These are phyloP conservation scores for Gymnoscopelus microlampas DNA, from an alignment of 2,797 vertebrate genomes.

Conservation along the genomic window DNA sequence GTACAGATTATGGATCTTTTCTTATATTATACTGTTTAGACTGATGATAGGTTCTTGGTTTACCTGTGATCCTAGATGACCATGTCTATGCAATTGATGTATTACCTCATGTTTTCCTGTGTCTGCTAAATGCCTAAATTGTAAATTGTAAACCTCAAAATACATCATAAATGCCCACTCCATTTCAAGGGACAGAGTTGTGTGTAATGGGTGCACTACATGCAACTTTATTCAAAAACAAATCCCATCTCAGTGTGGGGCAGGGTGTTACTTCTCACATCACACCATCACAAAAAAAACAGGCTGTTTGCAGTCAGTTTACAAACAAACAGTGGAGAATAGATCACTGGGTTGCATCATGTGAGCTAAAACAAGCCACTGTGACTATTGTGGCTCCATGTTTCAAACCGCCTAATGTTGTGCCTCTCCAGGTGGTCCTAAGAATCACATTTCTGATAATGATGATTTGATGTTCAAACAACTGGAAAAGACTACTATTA, in stretches of 20 bases:
- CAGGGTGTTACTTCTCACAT: constrained; percentile 52
- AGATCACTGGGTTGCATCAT: no score
- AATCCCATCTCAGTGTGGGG: constrained; percentile 42
- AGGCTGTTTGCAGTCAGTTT: constrained; percentile 44
- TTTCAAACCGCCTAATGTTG: constrained; percentile 46
- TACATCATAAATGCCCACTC: neutral
- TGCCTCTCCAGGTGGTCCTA: constrained; percentile 20
- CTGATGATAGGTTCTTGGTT: no score
- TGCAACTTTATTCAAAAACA: constrained; percentile 17
- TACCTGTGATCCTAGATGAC: no score
- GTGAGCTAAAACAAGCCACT: neutral
- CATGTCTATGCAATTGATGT: no score
- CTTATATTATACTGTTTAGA: no score
- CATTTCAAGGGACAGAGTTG: neutral
- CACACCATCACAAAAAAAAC: constrained; percentile 32
- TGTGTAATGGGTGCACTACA: neutral
- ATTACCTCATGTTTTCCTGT: no score
- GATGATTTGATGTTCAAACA: neutral
- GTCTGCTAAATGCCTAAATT: no score
- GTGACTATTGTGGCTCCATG: constrained; percentile 27
- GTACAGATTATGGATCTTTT: no score
- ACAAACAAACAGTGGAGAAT: constrained; percentile 15
- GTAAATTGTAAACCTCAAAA: no score
- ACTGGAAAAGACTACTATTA: accelerated
- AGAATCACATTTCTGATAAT: neutral